Evolutionary conservation across 2,888 invertebrate species (phyloP), one percentile per base, ranked within the genome.

Genomic region (Polia nebulosa): DNA sequence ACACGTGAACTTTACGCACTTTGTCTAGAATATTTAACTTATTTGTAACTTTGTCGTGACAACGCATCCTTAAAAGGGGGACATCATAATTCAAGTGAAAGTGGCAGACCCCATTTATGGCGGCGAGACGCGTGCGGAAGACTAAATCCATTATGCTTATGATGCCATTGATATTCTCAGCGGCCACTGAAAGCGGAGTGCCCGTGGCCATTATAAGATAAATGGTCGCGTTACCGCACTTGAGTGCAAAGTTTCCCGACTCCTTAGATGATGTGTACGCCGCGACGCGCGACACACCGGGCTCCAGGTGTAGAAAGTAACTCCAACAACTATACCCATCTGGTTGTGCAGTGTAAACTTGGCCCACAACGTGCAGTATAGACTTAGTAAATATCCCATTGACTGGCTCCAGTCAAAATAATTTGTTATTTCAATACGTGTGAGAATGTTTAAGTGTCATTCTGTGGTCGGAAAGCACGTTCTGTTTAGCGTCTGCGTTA

Each of bases 81-180:
- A 74, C 85, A 81, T 87, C 84, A 87, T 88, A 88, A 86, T 82
- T 87, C 72, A 82, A 90, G 93, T 89, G 93, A 93, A 93, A 93
- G 93, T 89, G 83, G 70, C 76, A 62, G 67, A 70, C 63, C 75
- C 78, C 84, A 75, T 85, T 86, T 89, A 87, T 87, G 88, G 78
- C 73, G 78, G 71, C 76, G 78, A 73, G 84, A 85, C 84, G 84
- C 86, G 84, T 83, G 84, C 85, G 82, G 84, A 81, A 84, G 82
- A 85, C 88, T 87, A 88, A 85, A 85, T 84, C 87, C 90, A 90
- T 92, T 90, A 90, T 87, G 88, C 85, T 90, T 90, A 88, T 88
- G 86, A 85, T 81, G 86, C 85, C 89, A 92, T 92, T 92, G 89
- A 84, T 90, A 92, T 92, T 92, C 92, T 85, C 85, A 61, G 71